Evolutionary conservation across 1,140 invertebrate species (phyloP), one percentile per base, ranked within the genome.

Genomic region (Oscheius sp.): DNA sequence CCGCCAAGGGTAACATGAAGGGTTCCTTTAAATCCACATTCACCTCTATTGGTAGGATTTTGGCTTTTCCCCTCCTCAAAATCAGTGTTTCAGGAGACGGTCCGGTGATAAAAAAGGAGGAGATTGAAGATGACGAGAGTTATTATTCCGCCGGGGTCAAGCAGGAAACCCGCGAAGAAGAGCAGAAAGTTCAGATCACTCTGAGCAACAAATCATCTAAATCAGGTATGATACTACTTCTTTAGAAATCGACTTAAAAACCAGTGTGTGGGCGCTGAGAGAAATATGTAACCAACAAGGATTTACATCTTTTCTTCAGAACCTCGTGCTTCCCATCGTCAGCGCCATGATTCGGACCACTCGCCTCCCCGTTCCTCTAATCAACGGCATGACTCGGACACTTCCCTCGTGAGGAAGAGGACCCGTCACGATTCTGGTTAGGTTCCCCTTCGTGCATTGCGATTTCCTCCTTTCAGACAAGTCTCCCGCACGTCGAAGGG

Each of bases 401-500:
- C 7, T 13, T 55, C 38, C 7, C 49, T 23, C n/a, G n/a, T n/a
- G n/a, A n/a, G n/a, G n/a, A n/a, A n/a, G n/a, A n/a, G n/a, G n/a
- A n/a, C n/a, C n/a, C n/a, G n/a, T n/a, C n/a, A n/a, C n/a, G n/a
- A n/a, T n/a, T n/a, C n/a, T n/a, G n/a, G n/a, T n/a, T n/a, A n/a
- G n/a, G n/a, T n/a, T n/a, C n/a, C n/a, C n/a, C n/a, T n/a, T n/a
- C n/a, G n/a, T n/a, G n/a, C 18, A 62, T 3, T n/a, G 28, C 20
- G 28, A 7, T 52, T 23, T 38, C 10, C 13, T 28, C 1, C 18
- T 45, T 67, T 52, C 32, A 49, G 45, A 67, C 32, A 55, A 67
- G 23, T 67, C 42, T 49, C 64, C 64, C 0, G 26, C 42, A 31
- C 42, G 64, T 7, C 64, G 64, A 29, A 45, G 42, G 42, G 42